phyloP scores from a whole-genome alignment of 2,113 vertebrate genomes.

The Elanoides forficatus region DNA sequence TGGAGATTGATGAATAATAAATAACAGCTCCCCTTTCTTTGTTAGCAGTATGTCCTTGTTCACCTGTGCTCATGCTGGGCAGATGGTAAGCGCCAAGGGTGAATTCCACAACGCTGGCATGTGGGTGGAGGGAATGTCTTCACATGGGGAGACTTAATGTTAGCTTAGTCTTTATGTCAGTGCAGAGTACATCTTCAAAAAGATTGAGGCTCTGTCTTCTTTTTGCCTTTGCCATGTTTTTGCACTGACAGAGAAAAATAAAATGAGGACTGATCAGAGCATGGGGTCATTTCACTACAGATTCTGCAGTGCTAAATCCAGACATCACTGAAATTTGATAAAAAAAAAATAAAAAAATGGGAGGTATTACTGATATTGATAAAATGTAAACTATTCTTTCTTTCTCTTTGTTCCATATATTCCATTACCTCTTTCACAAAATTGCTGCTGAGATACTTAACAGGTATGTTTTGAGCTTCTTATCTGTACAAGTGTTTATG shows the following conservation, averaged over 20 bases:
- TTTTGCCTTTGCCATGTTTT: background rate
- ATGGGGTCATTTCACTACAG: background rate
- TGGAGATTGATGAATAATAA: slow-evolving; percentile 55
- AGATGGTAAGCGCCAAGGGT: background rate
- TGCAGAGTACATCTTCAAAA: background rate
- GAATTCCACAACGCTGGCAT: background rate
- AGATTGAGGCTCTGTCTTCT: fast-evolving
- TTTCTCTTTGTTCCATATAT: background rate
- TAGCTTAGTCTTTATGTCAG: background rate
- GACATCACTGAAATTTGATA: background rate
- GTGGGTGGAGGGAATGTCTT: background rate
- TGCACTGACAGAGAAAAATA: background rate
- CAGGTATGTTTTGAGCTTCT: background rate
- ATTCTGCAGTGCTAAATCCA: background rate
- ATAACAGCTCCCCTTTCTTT: background rate
- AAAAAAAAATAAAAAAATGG: background rate
- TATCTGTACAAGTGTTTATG: background rate
- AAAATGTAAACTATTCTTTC: background rate
- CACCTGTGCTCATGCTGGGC: background rate
- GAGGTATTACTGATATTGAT: background rate
- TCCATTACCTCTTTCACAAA: background rate
- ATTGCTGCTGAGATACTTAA: background rate
- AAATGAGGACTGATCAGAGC: background rate
- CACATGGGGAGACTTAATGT: background rate
- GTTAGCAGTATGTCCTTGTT: background rate